Conservation (phyloP, 2,888 invertebrate genomes). For the Stenoptilia bipunctidactyla region DNA sequence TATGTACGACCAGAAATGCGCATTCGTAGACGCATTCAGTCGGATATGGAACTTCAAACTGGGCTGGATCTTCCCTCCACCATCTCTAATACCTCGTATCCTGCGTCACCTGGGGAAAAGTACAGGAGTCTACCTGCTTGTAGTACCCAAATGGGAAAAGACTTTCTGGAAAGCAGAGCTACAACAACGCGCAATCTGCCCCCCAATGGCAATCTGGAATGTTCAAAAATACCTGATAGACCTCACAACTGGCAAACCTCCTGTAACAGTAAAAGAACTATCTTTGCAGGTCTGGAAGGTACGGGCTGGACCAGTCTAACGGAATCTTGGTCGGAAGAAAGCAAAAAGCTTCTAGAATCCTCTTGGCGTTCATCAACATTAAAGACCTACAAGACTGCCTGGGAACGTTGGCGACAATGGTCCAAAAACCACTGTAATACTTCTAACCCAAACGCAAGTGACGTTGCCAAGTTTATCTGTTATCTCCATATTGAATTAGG, state of each 20-base stretch:
- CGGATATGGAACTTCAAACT: constrained; percentile 14
- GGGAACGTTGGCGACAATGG: constrained; percentile 9
- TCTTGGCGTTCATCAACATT: constrained; percentile 15
- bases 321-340: not conserved
- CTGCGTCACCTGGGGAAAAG: constrained; percentile 14
- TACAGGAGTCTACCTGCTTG: constrained; percentile 13
- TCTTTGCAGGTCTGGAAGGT: constrained; percentile 16
- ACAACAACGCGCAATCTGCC: not conserved
- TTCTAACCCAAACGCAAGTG: not conserved
- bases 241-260: constrained; percentile 9
- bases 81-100: constrained; percentile 14
- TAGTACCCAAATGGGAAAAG: constrained; percentile 7
- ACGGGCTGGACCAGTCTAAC: constrained; percentile 13
- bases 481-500: not conserved
- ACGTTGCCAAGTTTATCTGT: constrained; percentile 3
- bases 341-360: constrained; percentile 3
- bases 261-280: constrained; percentile 9
- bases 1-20: constrained; percentile 4
- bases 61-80: constrained; percentile 18
- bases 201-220: not conserved
- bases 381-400: constrained; percentile 12
- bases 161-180: constrained; percentile 2
- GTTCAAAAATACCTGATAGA: constrained; percentile 13
- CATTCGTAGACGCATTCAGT: constrained; percentile 15
- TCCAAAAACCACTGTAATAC: not conserved